phyloP scores from a whole-genome alignment of 1,140 invertebrate species.

The Paralvinella palmiformis region DNA sequence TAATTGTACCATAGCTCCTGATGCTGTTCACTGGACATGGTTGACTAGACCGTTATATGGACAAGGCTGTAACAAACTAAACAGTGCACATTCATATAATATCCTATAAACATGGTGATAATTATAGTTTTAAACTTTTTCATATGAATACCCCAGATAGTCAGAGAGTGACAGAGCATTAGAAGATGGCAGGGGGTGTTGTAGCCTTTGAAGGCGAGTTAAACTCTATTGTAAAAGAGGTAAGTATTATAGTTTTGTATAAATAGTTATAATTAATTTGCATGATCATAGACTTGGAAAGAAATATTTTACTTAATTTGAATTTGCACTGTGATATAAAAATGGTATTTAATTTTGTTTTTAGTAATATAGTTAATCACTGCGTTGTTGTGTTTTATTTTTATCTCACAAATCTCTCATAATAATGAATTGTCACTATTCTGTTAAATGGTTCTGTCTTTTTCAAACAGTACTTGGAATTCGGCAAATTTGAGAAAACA shows the following conservation, averaged over 20 bases:
- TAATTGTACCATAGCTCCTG: too few relatives aligned
- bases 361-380: neutral
- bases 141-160: too few relatives aligned
- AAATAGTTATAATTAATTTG: neutral
- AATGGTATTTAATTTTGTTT: neutral
- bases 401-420: neutral
- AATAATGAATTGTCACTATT: neutral
- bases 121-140: too few relatives aligned
- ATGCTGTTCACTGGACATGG: too few relatives aligned
- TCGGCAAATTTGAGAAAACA: slow-evolving; percentile 42
- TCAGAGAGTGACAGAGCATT: too few relatives aligned
- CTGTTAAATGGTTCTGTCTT: neutral
- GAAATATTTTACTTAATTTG: neutral
- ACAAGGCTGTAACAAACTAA: too few relatives aligned
- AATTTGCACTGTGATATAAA: neutral
- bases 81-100: too few relatives aligned
- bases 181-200: too few relatives aligned
- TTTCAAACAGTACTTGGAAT: slow-evolving; percentile 46
- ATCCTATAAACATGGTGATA: too few relatives aligned
- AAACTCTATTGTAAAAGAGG: slow-evolving; percentile 50
- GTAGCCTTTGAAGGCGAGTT: slow-evolving; percentile 50
- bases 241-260: slow-evolving; percentile 21
- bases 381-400: neutral
- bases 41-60: too few relatives aligned
- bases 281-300: too few relatives aligned